A percentile compares a stretch with the other conserved stretches of the same genome.
These are phyloP conservation scores for Achatina immaculata DNA, from an alignment of 1,140 invertebrate genomes.

Conservation along the genomic window DNA sequence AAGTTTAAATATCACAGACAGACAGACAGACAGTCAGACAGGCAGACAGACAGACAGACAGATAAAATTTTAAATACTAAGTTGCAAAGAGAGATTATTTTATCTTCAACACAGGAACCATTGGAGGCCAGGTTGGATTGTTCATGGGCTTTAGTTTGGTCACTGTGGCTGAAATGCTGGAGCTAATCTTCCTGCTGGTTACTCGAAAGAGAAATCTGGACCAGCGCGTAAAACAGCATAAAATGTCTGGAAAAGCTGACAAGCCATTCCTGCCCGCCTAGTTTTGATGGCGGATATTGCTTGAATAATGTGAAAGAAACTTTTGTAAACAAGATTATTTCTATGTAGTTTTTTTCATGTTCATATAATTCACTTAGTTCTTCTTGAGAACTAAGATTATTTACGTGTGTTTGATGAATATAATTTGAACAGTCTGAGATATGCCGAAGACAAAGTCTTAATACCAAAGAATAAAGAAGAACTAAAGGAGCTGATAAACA, in stretches of 20 bases:
- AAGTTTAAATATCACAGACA: not conserved
- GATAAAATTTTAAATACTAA: too few species aligned
- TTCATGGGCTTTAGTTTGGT: conserved; percentile 49
- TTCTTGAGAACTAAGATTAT: too few species aligned
- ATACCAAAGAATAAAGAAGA: too few species aligned
- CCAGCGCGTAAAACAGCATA: conserved; percentile 20
- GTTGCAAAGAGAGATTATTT: not conserved
- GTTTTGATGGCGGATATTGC: not conserved
- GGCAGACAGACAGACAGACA: too few species aligned
- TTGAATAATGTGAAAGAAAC: too few species aligned
- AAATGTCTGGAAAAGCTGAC: not conserved
- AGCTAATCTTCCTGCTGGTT: conserved; percentile 43
- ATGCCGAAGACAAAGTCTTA: too few species aligned
- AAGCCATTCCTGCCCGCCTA: not conserved
- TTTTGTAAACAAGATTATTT: not conserved
- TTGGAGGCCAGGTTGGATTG: conserved; percentile 47
- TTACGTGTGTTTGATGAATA: too few species aligned
- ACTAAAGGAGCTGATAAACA: too few species aligned
- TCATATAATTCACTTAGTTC: too few species aligned
- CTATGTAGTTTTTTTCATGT: not conserved
- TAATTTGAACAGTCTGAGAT: too few species aligned
- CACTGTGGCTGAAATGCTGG: conserved; percentile 47
- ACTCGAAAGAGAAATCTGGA: conserved; percentile 38
- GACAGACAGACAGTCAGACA: too few species aligned
- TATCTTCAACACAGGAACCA: conserved; percentile 36